Conservation (phyloP, 1,140 invertebrate genomes). For the Orchesella cincta region DNA sequence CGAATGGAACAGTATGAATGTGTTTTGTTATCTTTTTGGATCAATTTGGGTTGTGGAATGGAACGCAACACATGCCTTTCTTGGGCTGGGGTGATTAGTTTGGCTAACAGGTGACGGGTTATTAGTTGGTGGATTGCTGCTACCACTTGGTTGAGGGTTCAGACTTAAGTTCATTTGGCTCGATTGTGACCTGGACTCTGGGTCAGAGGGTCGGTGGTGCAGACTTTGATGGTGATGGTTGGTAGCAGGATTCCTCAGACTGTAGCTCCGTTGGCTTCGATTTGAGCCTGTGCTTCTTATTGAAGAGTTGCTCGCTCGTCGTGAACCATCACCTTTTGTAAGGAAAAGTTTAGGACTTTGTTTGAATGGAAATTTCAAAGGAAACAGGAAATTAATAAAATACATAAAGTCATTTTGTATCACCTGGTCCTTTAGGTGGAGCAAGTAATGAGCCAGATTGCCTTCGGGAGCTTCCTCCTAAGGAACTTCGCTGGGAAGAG, state of each 20-base stretch:
- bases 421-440: conserved; percentile 49
- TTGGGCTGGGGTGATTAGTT: conserved; percentile 30
- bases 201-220: conserved; percentile 48
- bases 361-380: no score
- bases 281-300: conserved; percentile 45
- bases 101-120: conserved; percentile 28
- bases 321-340: conserved; percentile 31
- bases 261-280: conserved; percentile 43
- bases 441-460: conserved; percentile 44
- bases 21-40: no score
- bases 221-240: conserved; percentile 42
- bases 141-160: neutral
- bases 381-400: neutral
- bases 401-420: conserved; percentile 6
- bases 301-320: conserved; percentile 48
- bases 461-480: conserved; percentile 43
- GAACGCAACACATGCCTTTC: no score
- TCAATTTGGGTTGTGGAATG: no score
- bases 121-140: conserved; percentile 5
- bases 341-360: no score
- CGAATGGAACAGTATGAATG: no score
- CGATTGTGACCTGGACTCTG: conserved; percentile 35
- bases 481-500: conserved; percentile 48
- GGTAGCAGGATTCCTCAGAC: conserved; percentile 40
- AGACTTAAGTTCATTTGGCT: conserved; percentile 25